These are phyloP conservation scores for Eidolon dupreanum DNA, from an alignment of 2,797 vertebrate species.

Conservation along the genomic window DNA sequence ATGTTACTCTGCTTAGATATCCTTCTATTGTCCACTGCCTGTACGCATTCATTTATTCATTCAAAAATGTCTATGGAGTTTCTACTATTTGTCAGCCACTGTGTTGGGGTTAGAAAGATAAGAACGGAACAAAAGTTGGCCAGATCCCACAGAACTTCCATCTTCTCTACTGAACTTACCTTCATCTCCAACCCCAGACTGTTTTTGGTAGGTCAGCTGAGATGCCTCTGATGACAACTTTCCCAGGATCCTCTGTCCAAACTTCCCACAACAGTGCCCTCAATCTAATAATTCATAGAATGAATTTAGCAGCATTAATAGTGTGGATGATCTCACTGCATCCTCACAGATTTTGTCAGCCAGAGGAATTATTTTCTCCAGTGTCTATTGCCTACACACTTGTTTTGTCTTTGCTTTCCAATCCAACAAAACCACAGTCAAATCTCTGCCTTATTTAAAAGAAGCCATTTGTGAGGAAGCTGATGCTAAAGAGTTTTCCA, in stretches of 20 bases:
- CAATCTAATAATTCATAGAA: not conserved
- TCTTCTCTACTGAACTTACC: not conserved
- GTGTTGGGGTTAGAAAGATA: not conserved
- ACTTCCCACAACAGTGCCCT: not conserved
- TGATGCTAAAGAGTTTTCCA: not conserved
- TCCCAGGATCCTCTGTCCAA: not conserved
- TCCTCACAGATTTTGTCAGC: not conserved
- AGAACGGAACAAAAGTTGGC: not conserved
- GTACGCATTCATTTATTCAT: not conserved
- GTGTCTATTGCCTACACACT: not conserved
- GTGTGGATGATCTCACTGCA: not conserved
- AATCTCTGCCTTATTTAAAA: not conserved
- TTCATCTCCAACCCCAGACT: not conserved
- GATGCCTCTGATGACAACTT: not conserved
- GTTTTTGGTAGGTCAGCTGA: not conserved
- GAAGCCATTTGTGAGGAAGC: conserved; percentile 21
- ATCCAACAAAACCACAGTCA: not conserved
- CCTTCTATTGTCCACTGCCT: not conserved
- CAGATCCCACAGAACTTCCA: not conserved
- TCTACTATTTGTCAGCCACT: not conserved
- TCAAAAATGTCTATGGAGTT: not conserved
- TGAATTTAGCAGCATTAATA: not conserved
- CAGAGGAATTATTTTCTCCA: not conserved
- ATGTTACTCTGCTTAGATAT: not conserved
- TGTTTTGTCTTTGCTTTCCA: conserved; percentile 13